phyloP scores from a whole-genome alignment of 2,113 vertebrate genomes.

The Scartelaos histophorus region DNA sequence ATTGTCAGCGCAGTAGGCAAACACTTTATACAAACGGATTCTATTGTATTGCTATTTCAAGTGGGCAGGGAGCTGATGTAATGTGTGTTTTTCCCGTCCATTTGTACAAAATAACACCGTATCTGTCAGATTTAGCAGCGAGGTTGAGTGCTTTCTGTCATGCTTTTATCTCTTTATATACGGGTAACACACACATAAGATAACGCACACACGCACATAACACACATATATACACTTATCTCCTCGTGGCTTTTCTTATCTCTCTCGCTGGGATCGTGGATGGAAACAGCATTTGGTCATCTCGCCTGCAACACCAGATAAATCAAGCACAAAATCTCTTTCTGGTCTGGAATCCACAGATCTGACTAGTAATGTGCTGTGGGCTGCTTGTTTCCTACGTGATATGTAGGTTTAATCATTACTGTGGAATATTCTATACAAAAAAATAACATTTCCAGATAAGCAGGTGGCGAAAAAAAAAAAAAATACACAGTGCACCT shows the following conservation, averaged over 20 bases:
- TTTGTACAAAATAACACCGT: constrained; percentile 44
- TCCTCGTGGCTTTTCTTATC: background rate
- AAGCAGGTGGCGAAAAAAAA: too few species aligned
- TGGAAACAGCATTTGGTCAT: background rate
- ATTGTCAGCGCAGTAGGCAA: constrained; percentile 35
- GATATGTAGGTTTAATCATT: too few species aligned
- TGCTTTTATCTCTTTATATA: constrained; percentile 53
- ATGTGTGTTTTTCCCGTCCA: constrained; percentile 26
- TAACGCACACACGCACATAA: too few species aligned
- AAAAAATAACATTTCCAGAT: too few species aligned
- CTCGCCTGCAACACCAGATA: background rate
- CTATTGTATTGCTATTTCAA: constrained; percentile 44
- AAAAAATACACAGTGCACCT: too few species aligned
- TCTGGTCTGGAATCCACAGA: too few species aligned
- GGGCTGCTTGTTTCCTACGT: too few species aligned
- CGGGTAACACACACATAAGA: constrained; percentile 37
- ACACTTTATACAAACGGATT: constrained; percentile 46
- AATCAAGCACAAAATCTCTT: background rate
- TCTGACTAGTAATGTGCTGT: too few species aligned
- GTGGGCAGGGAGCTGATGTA: constrained; percentile 44
- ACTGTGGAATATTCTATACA: too few species aligned
- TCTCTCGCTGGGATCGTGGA: background rate
- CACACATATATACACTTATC: background rate
- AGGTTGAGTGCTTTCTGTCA: constrained; percentile 60
- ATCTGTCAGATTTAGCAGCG: constrained; percentile 62